These are phyloP conservation scores for Otolemur crassicaudatus DNA, from an alignment of 2,797 vertebrate genomes.

Conservation along the genomic window DNA sequence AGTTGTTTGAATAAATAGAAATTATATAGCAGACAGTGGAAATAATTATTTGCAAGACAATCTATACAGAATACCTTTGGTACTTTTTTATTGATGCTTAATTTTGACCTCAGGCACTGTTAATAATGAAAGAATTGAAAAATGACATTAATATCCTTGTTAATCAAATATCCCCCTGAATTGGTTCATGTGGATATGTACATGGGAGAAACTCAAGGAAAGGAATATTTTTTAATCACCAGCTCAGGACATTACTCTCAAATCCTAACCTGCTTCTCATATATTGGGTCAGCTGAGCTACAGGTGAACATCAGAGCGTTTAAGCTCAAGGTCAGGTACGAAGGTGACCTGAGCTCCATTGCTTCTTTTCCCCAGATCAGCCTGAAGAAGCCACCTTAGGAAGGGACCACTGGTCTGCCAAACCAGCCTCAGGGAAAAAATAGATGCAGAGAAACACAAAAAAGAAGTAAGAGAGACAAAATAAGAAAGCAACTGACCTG, in stretches of 20 bases:
- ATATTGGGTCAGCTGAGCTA: background rate
- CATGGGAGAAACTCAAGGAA: background rate
- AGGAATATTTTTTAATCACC: background rate
- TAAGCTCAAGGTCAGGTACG: background rate
- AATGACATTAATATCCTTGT: background rate
- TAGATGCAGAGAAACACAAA: background rate
- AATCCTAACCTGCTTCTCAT: background rate
- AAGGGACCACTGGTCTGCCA: background rate
- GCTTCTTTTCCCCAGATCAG: background rate
- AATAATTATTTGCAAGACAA: background rate
- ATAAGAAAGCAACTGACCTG: background rate
- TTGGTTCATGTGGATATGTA: background rate
- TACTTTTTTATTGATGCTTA: background rate
- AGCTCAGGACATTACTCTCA: background rate
- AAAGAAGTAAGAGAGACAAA: background rate
- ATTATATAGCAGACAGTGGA: background rate
- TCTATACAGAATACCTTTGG: background rate
- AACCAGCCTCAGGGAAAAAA: background rate
- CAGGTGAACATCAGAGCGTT: background rate
- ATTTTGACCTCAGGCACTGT: background rate
- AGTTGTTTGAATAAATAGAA: background rate
- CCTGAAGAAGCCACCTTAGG: background rate
- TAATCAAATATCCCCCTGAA: background rate
- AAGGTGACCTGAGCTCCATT: background rate
- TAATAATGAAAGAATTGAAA: background rate